These are phyloP conservation scores for Scomber scombrus DNA, from an alignment of 2,113 vertebrate genomes.

Conservation along the genomic window DNA sequence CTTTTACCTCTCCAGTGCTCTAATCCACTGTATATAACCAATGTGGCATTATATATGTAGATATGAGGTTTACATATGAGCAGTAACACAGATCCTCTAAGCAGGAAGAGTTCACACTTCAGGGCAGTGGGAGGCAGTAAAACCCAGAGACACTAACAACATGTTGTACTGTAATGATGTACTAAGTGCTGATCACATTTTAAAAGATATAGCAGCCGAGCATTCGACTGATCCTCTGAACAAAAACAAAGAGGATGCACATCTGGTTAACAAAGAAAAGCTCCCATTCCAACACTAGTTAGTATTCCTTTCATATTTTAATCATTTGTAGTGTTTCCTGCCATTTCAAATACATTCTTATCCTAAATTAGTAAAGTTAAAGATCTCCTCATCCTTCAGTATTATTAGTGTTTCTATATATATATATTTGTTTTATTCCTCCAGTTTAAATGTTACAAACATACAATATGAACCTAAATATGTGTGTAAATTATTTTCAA, in stretches of 20 bases:
- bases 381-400: conserved; percentile 5
- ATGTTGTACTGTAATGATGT: background rate
- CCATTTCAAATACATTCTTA: conserved; percentile 18
- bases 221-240: background rate
- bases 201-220: too few relatives aligned
- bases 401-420: conserved; percentile 39
- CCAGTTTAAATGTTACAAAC: conserved; percentile 44
- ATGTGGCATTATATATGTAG: background rate
- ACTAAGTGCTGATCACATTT: too few relatives aligned
- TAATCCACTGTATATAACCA: background rate
- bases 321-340: background rate
- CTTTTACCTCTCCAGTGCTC: background rate
- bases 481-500: conserved; percentile 6
- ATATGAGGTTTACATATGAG: background rate
- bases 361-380: conserved; percentile 34
- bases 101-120: background rate
- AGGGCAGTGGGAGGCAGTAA: background rate
- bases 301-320: background rate
- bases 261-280: background rate
- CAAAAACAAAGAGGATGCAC: background rate
- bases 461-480: conserved; percentile 39
- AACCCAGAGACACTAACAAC: background rate
- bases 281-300: conserved; percentile 10
- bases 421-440: conserved; percentile 31
- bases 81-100: background rate